These are phyloP conservation scores for Sebastiscus tertius DNA, from an alignment of 2,797 vertebrate genomes.

Conservation along the genomic window DNA sequence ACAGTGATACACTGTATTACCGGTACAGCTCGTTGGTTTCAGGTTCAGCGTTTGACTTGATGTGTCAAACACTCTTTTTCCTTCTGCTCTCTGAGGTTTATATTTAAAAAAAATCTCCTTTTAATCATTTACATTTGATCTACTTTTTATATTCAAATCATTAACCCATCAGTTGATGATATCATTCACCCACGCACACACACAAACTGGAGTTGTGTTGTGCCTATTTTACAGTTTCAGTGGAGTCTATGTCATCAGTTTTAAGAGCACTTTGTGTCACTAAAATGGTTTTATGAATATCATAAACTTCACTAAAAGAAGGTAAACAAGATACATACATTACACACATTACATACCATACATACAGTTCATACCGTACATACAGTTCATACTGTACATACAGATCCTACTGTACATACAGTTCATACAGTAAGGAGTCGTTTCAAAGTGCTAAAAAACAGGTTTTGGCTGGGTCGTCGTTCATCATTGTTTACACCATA, in stretches of 20 bases:
- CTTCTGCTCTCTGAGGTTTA: not conserved
- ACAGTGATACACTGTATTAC: too few species aligned
- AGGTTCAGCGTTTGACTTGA: not conserved
- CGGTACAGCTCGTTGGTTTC: not conserved
- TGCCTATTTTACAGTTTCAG: not conserved
- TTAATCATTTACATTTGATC: not conserved
- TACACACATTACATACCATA: not conserved
- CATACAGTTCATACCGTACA: not conserved
- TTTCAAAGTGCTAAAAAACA: not conserved
- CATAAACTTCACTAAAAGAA: not conserved
- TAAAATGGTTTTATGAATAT: not conserved
- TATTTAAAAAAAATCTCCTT: not conserved
- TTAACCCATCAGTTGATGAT: too few species aligned
- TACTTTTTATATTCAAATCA: not conserved
- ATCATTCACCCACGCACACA: not conserved
- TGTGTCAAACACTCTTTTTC: not conserved
- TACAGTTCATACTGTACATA: too few species aligned
- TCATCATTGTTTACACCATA: not conserved
- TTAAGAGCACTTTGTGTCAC: not conserved
- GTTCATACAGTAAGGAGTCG: too few species aligned
- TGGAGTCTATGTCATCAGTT: not conserved
- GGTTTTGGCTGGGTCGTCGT: not conserved
- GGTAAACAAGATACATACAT: not conserved
- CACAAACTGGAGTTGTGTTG: not conserved
- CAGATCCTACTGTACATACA: not conserved